phyloP scores from a whole-genome alignment of 2,113 vertebrate species.

The Scalopus aquaticus region DNA sequence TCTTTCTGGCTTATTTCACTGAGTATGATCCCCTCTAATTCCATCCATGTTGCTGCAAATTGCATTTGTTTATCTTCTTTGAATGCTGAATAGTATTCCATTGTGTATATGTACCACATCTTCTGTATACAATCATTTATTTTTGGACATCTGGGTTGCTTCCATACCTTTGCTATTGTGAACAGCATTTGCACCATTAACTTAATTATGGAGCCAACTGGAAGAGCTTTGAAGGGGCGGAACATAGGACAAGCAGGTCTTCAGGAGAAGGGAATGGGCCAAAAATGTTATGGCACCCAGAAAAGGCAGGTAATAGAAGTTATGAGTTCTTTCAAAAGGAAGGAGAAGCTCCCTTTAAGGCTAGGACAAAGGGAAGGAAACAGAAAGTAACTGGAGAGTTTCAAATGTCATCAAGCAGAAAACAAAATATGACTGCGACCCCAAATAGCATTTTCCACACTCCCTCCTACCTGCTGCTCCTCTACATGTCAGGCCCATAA shows the following conservation, averaged over 20 bases:
- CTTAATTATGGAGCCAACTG: neutral
- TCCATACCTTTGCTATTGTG: too few relatives aligned
- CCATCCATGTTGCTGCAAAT: too few relatives aligned
- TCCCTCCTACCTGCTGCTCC: neutral
- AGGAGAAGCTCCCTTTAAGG: neutral
- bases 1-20: too few relatives aligned
- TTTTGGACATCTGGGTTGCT: too few relatives aligned
- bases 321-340: neutral
- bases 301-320: neutral
- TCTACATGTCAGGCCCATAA: neutral
- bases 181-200: neutral
- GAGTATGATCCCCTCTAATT: too few relatives aligned
- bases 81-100: too few relatives aligned
- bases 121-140: too few relatives aligned
- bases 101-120: too few relatives aligned
- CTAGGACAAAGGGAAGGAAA: neutral
- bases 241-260: neutral
- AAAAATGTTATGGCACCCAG: neutral
- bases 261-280: neutral
- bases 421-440: conserved; percentile 17
- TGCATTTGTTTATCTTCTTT: too few relatives aligned
- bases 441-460: conserved; percentile 5
- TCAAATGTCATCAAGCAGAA: neutral
- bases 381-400: neutral
- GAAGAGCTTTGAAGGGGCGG: neutral